Evolutionary conservation across 2,113 vertebrate species (phyloP).

Genomic region (Polyodon spathula): DNA sequence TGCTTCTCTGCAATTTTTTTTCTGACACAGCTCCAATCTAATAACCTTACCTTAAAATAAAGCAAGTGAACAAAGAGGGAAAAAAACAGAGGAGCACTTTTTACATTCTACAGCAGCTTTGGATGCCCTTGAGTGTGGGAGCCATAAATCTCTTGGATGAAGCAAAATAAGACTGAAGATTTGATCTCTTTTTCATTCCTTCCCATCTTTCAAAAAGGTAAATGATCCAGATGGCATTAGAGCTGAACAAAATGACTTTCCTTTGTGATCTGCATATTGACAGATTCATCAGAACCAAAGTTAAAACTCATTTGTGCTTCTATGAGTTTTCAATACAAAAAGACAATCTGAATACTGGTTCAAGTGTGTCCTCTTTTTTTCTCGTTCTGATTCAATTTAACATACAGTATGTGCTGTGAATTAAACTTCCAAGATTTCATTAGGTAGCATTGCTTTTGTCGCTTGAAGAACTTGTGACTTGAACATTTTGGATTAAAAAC

Average conservation of each 20-base stretch:
- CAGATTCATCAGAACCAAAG: slow-evolving; percentile 15
- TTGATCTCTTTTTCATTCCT: slow-evolving; percentile 53
- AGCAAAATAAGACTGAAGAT: slow-evolving; percentile 44
- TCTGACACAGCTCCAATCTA: too few species aligned
- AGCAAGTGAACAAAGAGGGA: slow-evolving; percentile 9
- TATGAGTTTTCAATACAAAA: background rate
- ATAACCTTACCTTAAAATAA: slow-evolving; percentile 6
- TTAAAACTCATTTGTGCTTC: slow-evolving; percentile 1
- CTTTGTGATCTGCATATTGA: slow-evolving; percentile 38
- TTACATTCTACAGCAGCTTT: slow-evolving; percentile 31
- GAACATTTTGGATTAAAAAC: background rate
- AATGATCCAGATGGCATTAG: slow-evolving; percentile 47
- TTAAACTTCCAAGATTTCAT: background rate
- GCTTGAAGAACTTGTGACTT: background rate
- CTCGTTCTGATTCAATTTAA: background rate
- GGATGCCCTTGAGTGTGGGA: slow-evolving; percentile 46
- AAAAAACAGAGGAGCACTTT: background rate
- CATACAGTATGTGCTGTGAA: background rate
- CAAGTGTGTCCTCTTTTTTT: background rate
- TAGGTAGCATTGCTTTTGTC: background rate
- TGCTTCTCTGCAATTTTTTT: too few species aligned
- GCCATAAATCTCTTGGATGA: slow-evolving; percentile 58
- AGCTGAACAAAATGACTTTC: slow-evolving; percentile 38
- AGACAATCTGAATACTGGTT: background rate
- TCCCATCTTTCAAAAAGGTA: slow-evolving; percentile 43